Conservation (phyloP, 2,888 invertebrate species). For the Tillus elongatus region DNA sequence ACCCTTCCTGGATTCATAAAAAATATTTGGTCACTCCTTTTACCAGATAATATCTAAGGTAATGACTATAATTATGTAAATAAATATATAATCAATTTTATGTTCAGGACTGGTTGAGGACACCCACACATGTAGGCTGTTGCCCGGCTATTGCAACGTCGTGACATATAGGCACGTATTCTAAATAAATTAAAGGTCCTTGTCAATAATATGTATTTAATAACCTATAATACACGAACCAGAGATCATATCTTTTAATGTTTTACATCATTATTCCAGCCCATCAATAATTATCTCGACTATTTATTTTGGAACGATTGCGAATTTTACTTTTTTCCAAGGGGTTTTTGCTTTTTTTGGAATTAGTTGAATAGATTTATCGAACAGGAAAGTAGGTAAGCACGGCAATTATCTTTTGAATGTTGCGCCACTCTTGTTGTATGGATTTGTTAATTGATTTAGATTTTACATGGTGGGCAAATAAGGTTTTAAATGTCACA, state of each 20-base stretch:
- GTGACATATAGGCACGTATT: conserved; percentile 10
- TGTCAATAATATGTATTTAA: conserved; percentile 3
- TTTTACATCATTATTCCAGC: conserved; percentile 1
- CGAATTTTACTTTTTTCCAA: neutral
- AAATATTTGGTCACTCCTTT: conserved; percentile 35
- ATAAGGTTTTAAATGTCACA: no score
- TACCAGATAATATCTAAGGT: conserved; percentile 43
- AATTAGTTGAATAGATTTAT: neutral
- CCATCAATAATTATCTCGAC: neutral
- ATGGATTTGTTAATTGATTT: no score
- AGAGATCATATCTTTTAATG: neutral
- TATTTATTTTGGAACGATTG: no score
- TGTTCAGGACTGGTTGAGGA: conserved; percentile 37
- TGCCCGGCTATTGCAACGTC: conserved; percentile 13
- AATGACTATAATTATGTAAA: conserved; percentile 45
- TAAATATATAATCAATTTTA: conserved; percentile 45
- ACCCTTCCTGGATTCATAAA: conserved; percentile 8
- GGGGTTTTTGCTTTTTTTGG: neutral
- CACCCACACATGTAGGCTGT: conserved; percentile 35
- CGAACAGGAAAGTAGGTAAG: no score
- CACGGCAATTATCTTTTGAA: no score
- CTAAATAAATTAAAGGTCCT: conserved; percentile 2
- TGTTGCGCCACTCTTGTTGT: no score
- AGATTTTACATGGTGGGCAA: no score
- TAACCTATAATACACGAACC: conserved; percentile 1